These are phyloP conservation scores for Triplophysa siluroides DNA, from an alignment of 2,113 vertebrate genomes.

Conservation along the genomic window DNA sequence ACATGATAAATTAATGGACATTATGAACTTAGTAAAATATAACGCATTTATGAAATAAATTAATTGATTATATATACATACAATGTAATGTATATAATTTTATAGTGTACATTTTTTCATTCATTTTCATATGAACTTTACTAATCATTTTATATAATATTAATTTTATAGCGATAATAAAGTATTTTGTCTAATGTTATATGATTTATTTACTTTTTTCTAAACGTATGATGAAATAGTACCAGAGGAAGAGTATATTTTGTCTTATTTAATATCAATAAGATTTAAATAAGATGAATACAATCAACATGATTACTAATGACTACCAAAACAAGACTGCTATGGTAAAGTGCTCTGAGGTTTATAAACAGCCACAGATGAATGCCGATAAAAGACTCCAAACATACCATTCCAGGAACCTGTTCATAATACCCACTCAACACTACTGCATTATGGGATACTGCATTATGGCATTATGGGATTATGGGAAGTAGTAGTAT, in stretches of 20 bases:
- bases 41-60: too few species aligned
- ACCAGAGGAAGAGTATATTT: slow-evolving; percentile 9
- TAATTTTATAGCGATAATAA: too few species aligned
- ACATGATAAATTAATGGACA: too few species aligned
- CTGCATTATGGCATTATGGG: background rate
- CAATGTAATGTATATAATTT: too few species aligned
- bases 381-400: background rate
- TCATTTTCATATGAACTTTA: too few species aligned
- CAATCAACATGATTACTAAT: background rate
- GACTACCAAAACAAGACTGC: background rate
- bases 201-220: too few species aligned
- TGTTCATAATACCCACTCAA: background rate
- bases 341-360: background rate
- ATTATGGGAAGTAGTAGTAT: too few species aligned
- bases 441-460: background rate
- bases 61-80: too few species aligned
- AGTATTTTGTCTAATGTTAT: too few species aligned
- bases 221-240: background rate
- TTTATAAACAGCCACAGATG: background rate
- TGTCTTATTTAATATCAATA: background rate
- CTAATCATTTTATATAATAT: too few species aligned
- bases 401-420: background rate
- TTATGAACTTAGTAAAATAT: too few species aligned
- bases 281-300: background rate
- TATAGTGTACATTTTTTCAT: too few species aligned